Evolutionary conservation across 2,797 vertebrate genomes (phyloP), one percentile per base, ranked within the genome.

Genomic region (Myotis findleyi): DNA sequence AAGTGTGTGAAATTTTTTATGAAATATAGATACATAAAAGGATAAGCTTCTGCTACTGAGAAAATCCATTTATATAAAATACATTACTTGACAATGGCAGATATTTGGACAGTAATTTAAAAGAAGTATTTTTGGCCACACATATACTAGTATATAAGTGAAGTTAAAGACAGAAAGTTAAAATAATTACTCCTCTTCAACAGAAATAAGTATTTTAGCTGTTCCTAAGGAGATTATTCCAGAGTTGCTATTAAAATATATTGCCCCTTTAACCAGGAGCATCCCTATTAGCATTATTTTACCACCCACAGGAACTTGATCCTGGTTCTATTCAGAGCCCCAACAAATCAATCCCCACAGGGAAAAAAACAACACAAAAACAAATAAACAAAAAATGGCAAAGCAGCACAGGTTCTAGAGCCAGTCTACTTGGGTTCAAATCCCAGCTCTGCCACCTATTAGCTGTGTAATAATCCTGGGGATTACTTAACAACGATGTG

Each of bases 31-130:
- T 30, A 87, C 3, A 75, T 38, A 57, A 89, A 93, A 76, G 30
- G 47, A 49, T 69, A 72, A 47, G 68, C 25, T 73, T 91, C 66
- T 77, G 33, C 53, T 95, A 76, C 2, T 75, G 8, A 93, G 72
- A 87, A 95, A 75, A 88, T 41, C n/a, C 47, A 83, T 55, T 89
- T 41, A 66, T 44, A 89, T 69, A 89, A 82, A 82, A 77, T n/a
- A 87, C 51, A 62, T 88, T 93, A 89, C 16, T 62, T 83, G 25
- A 86, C 38, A 94, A 80, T 69, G 49, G 23, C 44, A 93, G 25
- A 41, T 79, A 88, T 93, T 55, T 69, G 41, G 23, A 82, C 66
- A 55, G 12, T 80, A 92, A 93, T 88, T 93, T 84, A 51, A 79
- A 92, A 44, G n/a, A 87, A 89, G 30, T 49, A 77, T 57, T 82